Evolutionary conservation across 2,888 invertebrate genomes (phyloP), one percentile per base, ranked within the genome.

Genomic region (Tetragonisca angustula): DNA sequence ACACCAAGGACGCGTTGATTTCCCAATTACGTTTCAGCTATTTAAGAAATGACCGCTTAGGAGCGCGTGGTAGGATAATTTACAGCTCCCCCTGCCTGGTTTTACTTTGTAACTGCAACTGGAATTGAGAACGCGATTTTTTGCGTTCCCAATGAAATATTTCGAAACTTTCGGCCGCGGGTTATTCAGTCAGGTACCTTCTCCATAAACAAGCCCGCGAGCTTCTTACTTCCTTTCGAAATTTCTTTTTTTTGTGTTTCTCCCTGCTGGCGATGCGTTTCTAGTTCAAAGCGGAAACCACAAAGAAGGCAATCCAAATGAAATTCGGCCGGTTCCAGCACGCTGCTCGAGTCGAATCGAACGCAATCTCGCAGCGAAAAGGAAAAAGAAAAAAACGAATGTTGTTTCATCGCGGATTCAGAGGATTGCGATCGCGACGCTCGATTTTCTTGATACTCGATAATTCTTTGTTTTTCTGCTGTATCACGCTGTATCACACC

Each of bases 221-320:
- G 32, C 9, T 56, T 75, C 65, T 56, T 75, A 21, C n/a, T 11
- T 50, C 49, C 36, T 62, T 62, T 62, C 50, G 49, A 49, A 72
- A 72, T 52, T 36, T 59, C 43, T 27, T 27, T 6, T 6, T 72
- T 13, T 15, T 43, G 9, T 43, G 43, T 43, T 43, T 43, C 43
- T 43, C 9, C 43, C 9, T 43, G 43, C 21, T 11, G 4, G 13
- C 15, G 21, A 50, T 32, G 50, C 49, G 62, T 54, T 62, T 74
- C 73, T 62, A 74, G 32, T 36, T 17, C 32, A 74, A 56, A 49
- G 9, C 24, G 74, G 65, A 75, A 75, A 50, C 27, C n/a, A n/a
- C n/a, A n/a, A n/a, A n/a, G n/a, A n/a, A 24, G 15, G 21, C 43
- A 54, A 65, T 65, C 65, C 9, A 54, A 75, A 75, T 24, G 65